These are phyloP conservation scores for Leuciscus idus DNA, from an alignment of 2,113 vertebrate species.

Conservation along the genomic window DNA sequence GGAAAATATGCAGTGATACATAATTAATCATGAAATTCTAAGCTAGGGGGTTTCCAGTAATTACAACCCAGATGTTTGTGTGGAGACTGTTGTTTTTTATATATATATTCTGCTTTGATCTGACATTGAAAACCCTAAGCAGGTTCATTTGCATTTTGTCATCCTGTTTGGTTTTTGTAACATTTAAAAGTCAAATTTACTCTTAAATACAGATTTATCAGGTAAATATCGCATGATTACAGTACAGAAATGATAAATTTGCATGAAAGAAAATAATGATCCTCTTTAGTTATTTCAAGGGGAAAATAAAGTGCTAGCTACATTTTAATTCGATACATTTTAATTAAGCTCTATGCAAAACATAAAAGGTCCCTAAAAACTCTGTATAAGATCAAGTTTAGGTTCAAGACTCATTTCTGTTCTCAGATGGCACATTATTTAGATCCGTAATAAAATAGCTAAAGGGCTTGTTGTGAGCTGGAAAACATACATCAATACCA, in stretches of 20 bases:
- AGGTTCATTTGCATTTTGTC: background rate
- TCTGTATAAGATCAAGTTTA: background rate
- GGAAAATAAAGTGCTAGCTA: background rate
- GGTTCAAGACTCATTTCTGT: background rate
- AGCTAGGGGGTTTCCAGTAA: slow-evolving; percentile 16
- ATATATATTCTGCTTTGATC: slow-evolving; percentile 1
- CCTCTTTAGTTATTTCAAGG: slow-evolving; percentile 8
- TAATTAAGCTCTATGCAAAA: background rate
- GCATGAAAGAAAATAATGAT: background rate
- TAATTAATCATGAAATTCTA: slow-evolving; percentile 31
- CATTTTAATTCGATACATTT: background rate
- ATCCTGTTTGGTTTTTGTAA: background rate
- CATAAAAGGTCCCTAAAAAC: background rate
- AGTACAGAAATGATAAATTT: background rate
- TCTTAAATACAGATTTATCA: background rate
- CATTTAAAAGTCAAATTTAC: background rate
- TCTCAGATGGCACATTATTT: background rate
- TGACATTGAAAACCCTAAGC: background rate
- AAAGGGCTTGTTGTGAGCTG: background rate
- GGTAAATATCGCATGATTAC: background rate
- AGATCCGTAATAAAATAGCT: background rate
- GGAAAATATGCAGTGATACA: slow-evolving; percentile 28
- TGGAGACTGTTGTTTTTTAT: background rate
- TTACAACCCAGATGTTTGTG: slow-evolving; percentile 12
- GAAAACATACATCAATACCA: slow-evolving; percentile 9